Percentiles rank a stretch among this genome's conserved stretches.
Conservation (phyloP, 2,888 invertebrate genomes). For the Habroteleia sp. region DNA sequence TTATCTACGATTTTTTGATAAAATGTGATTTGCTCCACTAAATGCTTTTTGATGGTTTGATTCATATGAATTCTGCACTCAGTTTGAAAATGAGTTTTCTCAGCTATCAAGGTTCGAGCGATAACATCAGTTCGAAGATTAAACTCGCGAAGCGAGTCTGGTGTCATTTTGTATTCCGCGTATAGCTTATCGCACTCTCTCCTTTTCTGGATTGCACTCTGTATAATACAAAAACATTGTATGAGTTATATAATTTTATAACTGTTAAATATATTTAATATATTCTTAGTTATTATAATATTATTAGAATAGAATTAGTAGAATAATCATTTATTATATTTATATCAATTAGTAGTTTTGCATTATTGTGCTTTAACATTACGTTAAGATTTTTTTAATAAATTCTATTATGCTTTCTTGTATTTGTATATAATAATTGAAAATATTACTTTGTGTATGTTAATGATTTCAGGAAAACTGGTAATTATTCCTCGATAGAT, state of each 20-base stretch:
- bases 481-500: conserved; percentile 96
- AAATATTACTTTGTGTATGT: conserved; percentile 90
- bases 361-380: no score
- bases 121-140: conserved; percentile 93
- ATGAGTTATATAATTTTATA: no score
- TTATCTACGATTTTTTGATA: conserved; percentile 92
- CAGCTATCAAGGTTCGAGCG: conserved; percentile 95
- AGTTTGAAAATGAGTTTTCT: conserved; percentile 95
- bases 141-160: conserved; percentile 90
- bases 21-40: conserved; percentile 94
- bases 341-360: no score
- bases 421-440: not conserved
- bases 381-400: no score
- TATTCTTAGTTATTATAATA: no score
- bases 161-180: conserved; percentile 91
- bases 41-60: conserved; percentile 91
- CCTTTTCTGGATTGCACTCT: conserved; percentile 91
- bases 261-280: no score
- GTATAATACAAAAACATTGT: no score
- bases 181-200: conserved; percentile 92
- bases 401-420: not conserved
- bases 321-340: no score
- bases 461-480: conserved; percentile 94
- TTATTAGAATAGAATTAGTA: no score
- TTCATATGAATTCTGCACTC: conserved; percentile 94